Evolutionary conservation across 2,888 invertebrate species (phyloP), one percentile per base, ranked within the genome.

Genomic region (Drosophila hamatofila): DNA sequence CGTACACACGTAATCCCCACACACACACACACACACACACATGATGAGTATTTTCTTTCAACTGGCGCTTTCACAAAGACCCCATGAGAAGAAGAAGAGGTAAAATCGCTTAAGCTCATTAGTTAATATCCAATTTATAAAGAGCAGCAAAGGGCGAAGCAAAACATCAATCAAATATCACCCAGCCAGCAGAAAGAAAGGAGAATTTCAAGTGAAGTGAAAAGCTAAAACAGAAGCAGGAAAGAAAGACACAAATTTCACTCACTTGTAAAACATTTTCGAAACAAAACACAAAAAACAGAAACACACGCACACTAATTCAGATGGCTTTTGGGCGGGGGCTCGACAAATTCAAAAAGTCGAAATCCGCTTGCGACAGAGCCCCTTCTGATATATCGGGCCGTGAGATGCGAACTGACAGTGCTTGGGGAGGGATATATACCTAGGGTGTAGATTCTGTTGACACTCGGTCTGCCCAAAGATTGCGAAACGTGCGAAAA

Each of bases 71-170:
- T 85, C 83, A 77, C 75, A 83, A 70, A 39, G 49, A 25, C 12
- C 18, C 35, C 42, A n/a, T n/a, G 54, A 25, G 30, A 35, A n/a
- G 8, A 25, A 23, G 44, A 44, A 56, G 73, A 49, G 55, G 39
- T 4, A 66, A 77, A 89, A 89, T 83, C 84, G 66, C 79, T 83
- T 84, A 84, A 84, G 89, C 84, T 89, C 84, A 84, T 84, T 85
- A 85, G 89, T 87, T 85, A 89, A 85, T 85, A 85, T 85, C 89
- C 84, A 85, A 89, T 85, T 85, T 85, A 89, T 89, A 85, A 70
- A 76, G 69, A 61, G 66, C 35, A 46, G 57, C 63, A 61, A 64
- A 65, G 49, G 62, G 71, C 62, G 65, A 67, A 72, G 61, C 27
- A 41, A 59, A 68, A 72, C 85, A 86, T 86, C 88, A 89, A 89